These are phyloP conservation scores for Helogale parvula DNA, from an alignment of 2,113 vertebrate species.

Conservation along the genomic window DNA sequence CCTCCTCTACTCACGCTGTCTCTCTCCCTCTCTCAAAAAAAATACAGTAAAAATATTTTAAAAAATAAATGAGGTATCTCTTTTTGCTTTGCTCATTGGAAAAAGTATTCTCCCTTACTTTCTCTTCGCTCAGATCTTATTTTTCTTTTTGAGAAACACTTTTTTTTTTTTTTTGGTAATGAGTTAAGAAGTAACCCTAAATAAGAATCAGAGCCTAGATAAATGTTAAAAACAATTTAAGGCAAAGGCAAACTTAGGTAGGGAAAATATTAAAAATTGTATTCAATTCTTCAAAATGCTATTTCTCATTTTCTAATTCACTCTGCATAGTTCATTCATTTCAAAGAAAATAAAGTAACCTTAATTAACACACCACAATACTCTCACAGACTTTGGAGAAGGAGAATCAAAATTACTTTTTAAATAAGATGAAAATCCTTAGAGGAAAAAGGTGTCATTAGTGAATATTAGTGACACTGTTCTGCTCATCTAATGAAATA, in stretches of 20 bases:
- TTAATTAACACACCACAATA: not conserved
- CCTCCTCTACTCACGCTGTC: too few relatives aligned
- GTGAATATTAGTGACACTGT: not conserved
- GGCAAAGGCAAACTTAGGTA: slow-evolving; percentile 12
- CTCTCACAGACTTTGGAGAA: not conserved
- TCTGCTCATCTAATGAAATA: slow-evolving; percentile 23
- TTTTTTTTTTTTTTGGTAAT: not conserved
- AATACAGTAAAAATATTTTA: too few relatives aligned
- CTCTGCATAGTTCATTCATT: not conserved
- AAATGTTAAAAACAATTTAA: not conserved
- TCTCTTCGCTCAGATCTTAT: not conserved
- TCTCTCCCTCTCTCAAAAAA: too few relatives aligned
- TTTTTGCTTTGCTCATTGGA: not conserved
- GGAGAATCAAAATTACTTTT: not conserved
- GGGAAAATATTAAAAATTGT: not conserved
- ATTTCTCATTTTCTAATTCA: not conserved
- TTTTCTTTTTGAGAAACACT: slow-evolving; percentile 2
- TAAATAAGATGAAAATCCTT: not conserved
- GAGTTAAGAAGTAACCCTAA: not conserved
- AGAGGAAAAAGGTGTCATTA: not conserved
- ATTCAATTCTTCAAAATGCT: not conserved
- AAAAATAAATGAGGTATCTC: not conserved
- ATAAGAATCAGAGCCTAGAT: not conserved
- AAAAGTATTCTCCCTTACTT: not conserved
- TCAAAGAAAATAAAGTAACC: slow-evolving; percentile 29